Percentiles rank a stretch among this genome's conserved stretches.
Conservation (phyloP, 1,140 invertebrate genomes). For the Halyomorpha halys region DNA sequence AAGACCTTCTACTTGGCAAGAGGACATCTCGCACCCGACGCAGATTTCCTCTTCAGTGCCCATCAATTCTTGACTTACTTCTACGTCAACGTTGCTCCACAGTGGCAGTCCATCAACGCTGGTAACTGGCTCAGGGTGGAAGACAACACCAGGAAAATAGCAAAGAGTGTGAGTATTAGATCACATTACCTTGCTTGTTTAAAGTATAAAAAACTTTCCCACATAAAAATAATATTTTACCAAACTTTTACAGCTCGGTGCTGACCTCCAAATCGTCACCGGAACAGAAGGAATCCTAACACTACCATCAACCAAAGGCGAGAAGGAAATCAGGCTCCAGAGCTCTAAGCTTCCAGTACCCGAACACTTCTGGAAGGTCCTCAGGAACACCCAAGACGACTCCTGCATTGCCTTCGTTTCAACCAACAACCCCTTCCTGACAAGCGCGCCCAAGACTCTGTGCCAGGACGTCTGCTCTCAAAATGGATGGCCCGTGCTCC, state of each 20-base stretch:
- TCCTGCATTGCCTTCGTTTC: conserved; percentile 28
- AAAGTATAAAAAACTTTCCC: too few species aligned
- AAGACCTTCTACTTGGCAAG: conserved; percentile 35
- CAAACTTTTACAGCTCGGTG: conserved; percentile 19
- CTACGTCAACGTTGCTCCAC: conserved; percentile 43
- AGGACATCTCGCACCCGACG: conserved; percentile 44
- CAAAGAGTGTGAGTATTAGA: conserved; percentile 24
- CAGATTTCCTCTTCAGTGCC: conserved; percentile 41
- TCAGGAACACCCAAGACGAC: conserved; percentile 25
- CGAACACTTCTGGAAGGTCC: conserved; percentile 29
- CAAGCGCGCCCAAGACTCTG: conserved; percentile 13
- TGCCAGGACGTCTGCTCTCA: conserved; percentile 27
- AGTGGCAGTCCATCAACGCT: conserved; percentile 40
- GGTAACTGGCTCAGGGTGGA: conserved; percentile 44
- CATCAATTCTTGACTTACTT: conserved; percentile 42
- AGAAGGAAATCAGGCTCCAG: conserved; percentile 25
- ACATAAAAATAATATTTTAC: not conserved
- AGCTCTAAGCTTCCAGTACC: conserved; percentile 28
- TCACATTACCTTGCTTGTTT: too few species aligned
- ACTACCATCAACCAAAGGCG: conserved; percentile 19
- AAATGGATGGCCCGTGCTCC: conserved; percentile 23
- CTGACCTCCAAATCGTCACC: conserved; percentile 28
- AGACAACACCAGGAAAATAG: conserved; percentile 31
- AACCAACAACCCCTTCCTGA: conserved; percentile 30
- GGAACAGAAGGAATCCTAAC: conserved; percentile 29